Evolutionary conservation across 2,797 vertebrate genomes (phyloP).

Genomic region (Leptodactylus fallax): DNA sequence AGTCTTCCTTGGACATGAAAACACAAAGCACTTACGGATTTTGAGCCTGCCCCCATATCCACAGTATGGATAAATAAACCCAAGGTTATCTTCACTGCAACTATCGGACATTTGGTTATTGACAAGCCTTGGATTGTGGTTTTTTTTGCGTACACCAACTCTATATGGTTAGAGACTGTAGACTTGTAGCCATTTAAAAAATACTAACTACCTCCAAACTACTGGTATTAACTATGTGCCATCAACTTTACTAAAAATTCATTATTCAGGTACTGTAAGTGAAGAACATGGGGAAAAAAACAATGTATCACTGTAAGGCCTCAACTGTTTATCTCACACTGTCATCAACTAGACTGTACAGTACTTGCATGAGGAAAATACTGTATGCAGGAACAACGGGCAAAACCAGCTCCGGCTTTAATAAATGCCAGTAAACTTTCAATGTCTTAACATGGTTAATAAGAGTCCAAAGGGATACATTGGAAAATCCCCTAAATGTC

Average conservation of each 20-base stretch:
- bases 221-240: neutral
- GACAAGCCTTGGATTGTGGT: too few relatives aligned
- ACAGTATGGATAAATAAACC: too few relatives aligned
- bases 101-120: too few relatives aligned
- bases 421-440: neutral
- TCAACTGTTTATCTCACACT: neutral
- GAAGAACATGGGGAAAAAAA: neutral
- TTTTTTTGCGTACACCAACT: too few relatives aligned
- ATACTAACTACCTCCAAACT: too few relatives aligned
- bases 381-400: neutral
- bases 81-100: too few relatives aligned
- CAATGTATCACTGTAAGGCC: neutral
- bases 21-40: too few relatives aligned
- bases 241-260: neutral
- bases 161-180: too few relatives aligned
- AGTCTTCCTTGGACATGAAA: too few relatives aligned
- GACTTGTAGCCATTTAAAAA: too few relatives aligned
- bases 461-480: neutral
- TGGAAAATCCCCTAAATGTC: slow-evolving; percentile 28
- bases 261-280: neutral
- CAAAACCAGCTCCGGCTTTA: slow-evolving; percentile 10
- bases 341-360: too few relatives aligned
- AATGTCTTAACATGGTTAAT: neutral
- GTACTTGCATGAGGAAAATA: neutral
- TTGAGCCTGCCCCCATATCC: too few relatives aligned